Evolutionary conservation across 2,888 invertebrate species (phyloP), one percentile per base, ranked within the genome.

Genomic region (Lissocephala sabroskyi): DNA sequence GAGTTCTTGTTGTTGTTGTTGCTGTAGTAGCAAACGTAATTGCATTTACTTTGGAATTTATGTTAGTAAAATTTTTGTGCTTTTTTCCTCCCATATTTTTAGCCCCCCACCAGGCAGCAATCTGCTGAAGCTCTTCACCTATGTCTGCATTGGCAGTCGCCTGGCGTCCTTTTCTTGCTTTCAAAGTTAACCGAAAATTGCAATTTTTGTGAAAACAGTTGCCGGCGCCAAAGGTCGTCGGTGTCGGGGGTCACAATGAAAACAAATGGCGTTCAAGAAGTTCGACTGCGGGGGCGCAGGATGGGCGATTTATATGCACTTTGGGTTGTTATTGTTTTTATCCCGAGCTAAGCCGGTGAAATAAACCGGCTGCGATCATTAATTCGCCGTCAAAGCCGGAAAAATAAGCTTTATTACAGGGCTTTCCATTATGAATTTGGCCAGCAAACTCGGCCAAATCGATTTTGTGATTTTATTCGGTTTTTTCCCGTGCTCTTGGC

Each of bases 31-130:
- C 54, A 59, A 62, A 67, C 53, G 68, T 68, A 76, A 68, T 76
- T 76, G 68, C 76, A 74, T 70, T 70, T 65, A 50, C 51, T 45
- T 49, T 40, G 56, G 52, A 70, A 70, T 73, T 70, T 70, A 76
- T 70, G 70, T 49, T 59, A 45, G 44, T 46, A 59, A 41, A 56
- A 39, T 41, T 56, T 55, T 46, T 30, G 18, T 28, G 7, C 45
- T 49, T 45, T 36, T 45, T 26, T 18, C 35, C 40, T 52, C 46
- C 49, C 43, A 6, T 40, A 6, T n/a, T 60, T 47, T 46, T 28
- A 46, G 26, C 1, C 10, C 30, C 5, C 5, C 36, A 47, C 36
- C 48, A 40, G 56, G 52, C 53, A 62, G 66, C 66, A 58, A 73
- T 73, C 74, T 76, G 70, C 57, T 52, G 56, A 65, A 56, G 65